These are phyloP conservation scores for Monoplex corrugatus DNA, from an alignment of 2,888 invertebrate genomes.

Conservation along the genomic window DNA sequence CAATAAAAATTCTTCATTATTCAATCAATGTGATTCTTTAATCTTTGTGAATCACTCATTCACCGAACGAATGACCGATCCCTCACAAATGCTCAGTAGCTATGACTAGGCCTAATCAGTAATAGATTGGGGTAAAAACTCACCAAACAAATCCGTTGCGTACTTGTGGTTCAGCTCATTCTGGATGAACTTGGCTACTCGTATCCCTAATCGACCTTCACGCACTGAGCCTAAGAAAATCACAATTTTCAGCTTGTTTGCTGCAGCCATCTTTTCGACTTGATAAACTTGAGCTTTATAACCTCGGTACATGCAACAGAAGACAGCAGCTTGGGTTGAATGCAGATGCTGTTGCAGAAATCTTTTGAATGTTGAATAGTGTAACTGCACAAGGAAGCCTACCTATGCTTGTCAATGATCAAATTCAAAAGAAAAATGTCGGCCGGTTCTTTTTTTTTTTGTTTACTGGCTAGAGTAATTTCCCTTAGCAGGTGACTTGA, in stretches of 20 bases:
- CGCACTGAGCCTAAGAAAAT: slow-evolving; percentile 70
- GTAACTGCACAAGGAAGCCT: background rate
- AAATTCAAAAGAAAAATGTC: background rate
- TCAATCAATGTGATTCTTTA: too few species aligned
- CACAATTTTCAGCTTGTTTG: slow-evolving; percentile 63
- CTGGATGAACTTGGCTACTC: slow-evolving; percentile 69
- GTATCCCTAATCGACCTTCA: slow-evolving; percentile 66
- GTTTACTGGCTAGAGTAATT: background rate
- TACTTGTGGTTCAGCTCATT: slow-evolving; percentile 58
- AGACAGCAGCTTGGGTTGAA: background rate
- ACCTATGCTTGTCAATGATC: background rate
- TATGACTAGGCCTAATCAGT: too few species aligned
- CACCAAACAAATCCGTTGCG: slow-evolving; percentile 68
- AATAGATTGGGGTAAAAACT: slow-evolving; percentile 37
- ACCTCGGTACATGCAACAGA: background rate
- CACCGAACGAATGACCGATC: too few species aligned
- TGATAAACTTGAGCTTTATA: background rate
- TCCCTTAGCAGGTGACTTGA: too few species aligned
- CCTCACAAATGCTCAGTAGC: too few species aligned
- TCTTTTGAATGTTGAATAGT: too few species aligned
- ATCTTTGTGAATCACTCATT: too few species aligned
- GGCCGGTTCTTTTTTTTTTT: too few species aligned
- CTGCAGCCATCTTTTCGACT: slow-evolving; percentile 38
- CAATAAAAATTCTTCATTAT: too few species aligned
- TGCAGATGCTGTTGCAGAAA: too few species aligned